These are phyloP conservation scores for Trachymyrmex septentrionalis DNA, from an alignment of 1,140 invertebrate genomes.

Conservation along the genomic window DNA sequence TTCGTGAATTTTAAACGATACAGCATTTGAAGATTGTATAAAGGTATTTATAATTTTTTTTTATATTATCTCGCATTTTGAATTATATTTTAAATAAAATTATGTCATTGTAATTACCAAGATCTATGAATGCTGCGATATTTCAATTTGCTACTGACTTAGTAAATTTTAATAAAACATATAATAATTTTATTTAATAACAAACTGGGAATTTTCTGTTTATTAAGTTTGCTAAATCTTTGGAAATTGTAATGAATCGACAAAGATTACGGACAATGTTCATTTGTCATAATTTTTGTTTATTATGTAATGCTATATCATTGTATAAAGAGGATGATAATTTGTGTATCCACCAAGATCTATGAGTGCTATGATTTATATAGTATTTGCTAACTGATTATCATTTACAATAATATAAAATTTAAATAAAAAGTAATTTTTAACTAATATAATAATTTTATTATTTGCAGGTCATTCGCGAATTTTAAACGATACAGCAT, in stretches of 20 bases:
- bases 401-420: not conserved
- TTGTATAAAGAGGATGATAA: not conserved
- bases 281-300: not conserved
- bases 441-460: not conserved
- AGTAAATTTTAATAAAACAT: not conserved
- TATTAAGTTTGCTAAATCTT: not conserved
- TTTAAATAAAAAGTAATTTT: not conserved
- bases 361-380: constrained; percentile 40
- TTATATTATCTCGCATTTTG: too few relatives aligned
- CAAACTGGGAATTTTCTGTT: not conserved
- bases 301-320: not conserved
- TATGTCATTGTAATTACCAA: not conserved
- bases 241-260: not conserved
- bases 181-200: not conserved
- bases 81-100: not conserved
- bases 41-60: too few relatives aligned
- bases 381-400: constrained; percentile 53
- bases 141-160: not conserved
- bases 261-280: not conserved
- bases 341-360: constrained; percentile 7
- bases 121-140: not conserved
- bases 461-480: not conserved
- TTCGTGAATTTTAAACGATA: too few relatives aligned
- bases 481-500: not conserved
- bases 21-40: not conserved